Evolutionary conservation across 2,888 invertebrate genomes (phyloP).

Genomic region (Euzetes globulus): DNA sequence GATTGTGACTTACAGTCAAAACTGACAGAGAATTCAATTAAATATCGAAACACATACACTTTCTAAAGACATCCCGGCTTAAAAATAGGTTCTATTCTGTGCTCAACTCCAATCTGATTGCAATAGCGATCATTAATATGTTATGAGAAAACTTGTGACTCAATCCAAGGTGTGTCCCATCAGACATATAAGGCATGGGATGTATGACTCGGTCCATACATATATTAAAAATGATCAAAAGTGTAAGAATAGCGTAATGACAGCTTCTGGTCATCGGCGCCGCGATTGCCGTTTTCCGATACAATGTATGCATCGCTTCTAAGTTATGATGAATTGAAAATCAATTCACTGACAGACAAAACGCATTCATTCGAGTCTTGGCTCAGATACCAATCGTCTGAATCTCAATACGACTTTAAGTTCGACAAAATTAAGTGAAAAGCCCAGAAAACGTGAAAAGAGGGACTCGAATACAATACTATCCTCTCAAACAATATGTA

Average conservation of each 20-base stretch:
- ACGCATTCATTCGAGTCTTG: not conserved
- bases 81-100: not conserved
- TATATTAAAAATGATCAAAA: slow-evolving; percentile 11
- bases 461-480: slow-evolving; percentile 3
- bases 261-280: slow-evolving; percentile 17
- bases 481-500: slow-evolving; percentile 7
- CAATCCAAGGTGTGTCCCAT: not conserved
- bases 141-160: not conserved
- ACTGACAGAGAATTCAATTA: not conserved
- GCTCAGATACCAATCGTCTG: not conserved
- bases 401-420: not conserved
- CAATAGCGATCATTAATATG: not conserved
- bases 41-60: not conserved
- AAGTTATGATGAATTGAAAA: slow-evolving; percentile 8
- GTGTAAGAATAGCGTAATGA: not conserved
- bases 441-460: slow-evolving; percentile 3
- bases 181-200: not conserved
- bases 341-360: slow-evolving; percentile 16
- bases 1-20: not conserved
- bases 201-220: not conserved
- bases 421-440: slow-evolving; percentile 16
- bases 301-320: not conserved
- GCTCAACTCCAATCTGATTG: not conserved
- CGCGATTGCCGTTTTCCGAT: not conserved
- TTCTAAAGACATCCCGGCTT: not conserved